Conservation (phyloP, 1,140 invertebrate species). For the Dolichoris vasculosae region DNA sequence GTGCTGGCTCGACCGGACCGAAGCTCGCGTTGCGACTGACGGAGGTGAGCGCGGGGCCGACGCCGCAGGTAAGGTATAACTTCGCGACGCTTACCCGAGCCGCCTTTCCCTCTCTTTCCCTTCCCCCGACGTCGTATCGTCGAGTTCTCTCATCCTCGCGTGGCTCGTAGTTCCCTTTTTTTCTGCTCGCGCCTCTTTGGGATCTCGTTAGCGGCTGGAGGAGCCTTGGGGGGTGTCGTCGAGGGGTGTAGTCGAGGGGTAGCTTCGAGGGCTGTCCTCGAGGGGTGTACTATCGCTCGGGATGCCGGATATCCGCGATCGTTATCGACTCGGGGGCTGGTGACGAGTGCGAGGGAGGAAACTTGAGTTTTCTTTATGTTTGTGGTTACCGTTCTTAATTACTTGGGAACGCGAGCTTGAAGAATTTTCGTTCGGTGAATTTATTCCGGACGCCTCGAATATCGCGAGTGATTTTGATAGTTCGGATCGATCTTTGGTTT, state of each 20-base stretch:
- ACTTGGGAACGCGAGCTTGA: background rate
- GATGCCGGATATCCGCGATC: background rate
- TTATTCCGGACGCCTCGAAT: too few species aligned
- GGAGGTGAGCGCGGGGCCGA: background rate
- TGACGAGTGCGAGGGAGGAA: background rate
- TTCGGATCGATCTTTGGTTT: too few species aligned
- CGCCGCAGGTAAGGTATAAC: constrained; percentile 4
- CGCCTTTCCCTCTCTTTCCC: constrained; percentile 5
- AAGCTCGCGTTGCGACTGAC: background rate
- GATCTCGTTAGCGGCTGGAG: background rate
- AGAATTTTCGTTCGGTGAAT: too few species aligned
- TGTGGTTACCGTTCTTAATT: background rate
- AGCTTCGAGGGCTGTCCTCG: background rate
- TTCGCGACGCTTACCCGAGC: background rate
- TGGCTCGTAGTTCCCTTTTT: too few species aligned
- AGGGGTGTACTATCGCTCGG: too few species aligned
- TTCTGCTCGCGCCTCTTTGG: background rate
- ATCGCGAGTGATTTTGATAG: too few species aligned
- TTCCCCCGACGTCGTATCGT: background rate
- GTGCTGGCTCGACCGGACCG: background rate
- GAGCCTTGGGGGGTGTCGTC: background rate
- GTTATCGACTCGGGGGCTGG: background rate
- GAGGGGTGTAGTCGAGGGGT: background rate
- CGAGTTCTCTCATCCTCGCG: background rate
- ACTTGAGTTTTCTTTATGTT: background rate